Evolutionary conservation across 1,140 invertebrate genomes (phyloP).

Genomic region (Drosophila sturtevanti): DNA sequence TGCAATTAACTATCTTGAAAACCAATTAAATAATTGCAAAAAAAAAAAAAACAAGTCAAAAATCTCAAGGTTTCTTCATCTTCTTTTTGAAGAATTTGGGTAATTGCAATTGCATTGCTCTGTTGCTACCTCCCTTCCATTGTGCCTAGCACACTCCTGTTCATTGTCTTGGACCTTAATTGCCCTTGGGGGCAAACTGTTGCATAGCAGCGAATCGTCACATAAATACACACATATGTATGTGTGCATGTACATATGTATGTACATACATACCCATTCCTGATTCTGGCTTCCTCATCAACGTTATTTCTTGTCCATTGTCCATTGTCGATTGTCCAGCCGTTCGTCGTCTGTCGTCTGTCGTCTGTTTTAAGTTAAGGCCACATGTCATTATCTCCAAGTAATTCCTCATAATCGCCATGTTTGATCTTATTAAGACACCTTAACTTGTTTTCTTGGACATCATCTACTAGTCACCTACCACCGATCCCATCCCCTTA

Average conservation of each 20-base stretch:
- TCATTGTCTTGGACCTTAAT: neutral
- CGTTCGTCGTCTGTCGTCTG: conserved; percentile 9
- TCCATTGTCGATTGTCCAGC: neutral
- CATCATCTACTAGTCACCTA: conserved; percentile 28
- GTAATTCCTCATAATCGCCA: conserved; percentile 71
- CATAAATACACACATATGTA: neutral
- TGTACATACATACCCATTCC: neutral
- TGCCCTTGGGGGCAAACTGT: conserved; percentile 1
- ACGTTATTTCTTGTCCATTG: neutral
- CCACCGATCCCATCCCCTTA: neutral
- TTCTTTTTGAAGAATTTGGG: neutral
- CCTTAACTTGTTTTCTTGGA: conserved; percentile 65
- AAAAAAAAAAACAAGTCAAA: neutral
- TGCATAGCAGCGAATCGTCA: conserved; percentile 2
- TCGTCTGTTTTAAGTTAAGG: conserved; percentile 20
- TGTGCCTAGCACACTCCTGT: neutral
- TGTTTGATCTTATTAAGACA: conserved; percentile 78
- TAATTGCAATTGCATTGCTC: neutral
- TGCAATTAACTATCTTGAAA: conserved; percentile 1
- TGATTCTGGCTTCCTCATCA: neutral
- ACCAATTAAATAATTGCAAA: neutral
- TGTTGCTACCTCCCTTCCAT: neutral
- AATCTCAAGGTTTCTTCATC: neutral
- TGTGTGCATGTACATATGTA: neutral
- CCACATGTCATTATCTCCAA: conserved; percentile 63